Evolutionary conservation across 2,797 vertebrate species (phyloP).

Genomic region (Linurgus olivaceus): DNA sequence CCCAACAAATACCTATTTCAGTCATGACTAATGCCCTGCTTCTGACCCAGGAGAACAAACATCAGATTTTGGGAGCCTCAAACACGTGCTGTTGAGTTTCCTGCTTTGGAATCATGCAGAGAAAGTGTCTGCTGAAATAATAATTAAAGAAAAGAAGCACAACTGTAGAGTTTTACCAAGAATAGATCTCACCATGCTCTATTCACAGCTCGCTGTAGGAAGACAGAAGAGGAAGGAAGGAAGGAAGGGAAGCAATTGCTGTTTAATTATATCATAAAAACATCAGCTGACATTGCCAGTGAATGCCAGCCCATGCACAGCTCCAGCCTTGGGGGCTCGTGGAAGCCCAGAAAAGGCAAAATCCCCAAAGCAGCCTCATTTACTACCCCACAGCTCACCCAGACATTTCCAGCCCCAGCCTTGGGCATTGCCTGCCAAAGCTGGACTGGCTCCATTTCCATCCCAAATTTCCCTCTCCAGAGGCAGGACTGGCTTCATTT

Average conservation of each 20-base stretch:
- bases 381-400: fast-evolving
- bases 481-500: too few species aligned
- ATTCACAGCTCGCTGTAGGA: background rate
- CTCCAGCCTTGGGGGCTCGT: background rate
- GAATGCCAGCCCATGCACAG: fast-evolving
- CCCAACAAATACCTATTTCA: background rate
- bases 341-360: background rate
- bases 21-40: background rate
- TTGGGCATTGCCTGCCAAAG: background rate
- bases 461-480: too few species aligned
- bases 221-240: background rate
- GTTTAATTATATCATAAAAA: constrained; percentile 8
- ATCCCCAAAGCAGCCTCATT: background rate
- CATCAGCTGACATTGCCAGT: background rate
- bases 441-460: background rate
- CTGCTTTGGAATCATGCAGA: background rate
- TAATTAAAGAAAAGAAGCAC: background rate
- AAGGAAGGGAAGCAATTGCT: background rate
- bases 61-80: background rate
- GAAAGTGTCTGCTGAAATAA: background rate
- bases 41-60: background rate
- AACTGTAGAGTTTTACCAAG: background rate
- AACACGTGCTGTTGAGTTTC: background rate
- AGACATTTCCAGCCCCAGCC: background rate
- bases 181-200: background rate